Percentiles rank a stretch among this genome's conserved stretches.
Conservation (phyloP, 2,888 invertebrate species). For the Chorisops tibialis region DNA sequence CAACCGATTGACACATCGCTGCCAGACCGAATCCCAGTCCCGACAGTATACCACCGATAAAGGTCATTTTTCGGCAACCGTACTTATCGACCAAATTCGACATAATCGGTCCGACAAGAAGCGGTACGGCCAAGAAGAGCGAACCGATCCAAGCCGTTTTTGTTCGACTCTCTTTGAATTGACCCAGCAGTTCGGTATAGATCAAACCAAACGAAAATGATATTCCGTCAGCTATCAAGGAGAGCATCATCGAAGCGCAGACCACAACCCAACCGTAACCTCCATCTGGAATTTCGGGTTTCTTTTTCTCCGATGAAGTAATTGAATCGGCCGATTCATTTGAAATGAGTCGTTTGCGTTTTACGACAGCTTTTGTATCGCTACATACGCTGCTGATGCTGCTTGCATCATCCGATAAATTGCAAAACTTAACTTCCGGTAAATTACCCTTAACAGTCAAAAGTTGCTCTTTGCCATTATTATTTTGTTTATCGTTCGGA, state of each 20-base stretch:
- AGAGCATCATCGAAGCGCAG: slow-evolving; percentile 76
- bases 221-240: slow-evolving; percentile 88
- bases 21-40: slow-evolving; percentile 74
- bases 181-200: slow-evolving; percentile 75
- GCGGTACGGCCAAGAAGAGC: slow-evolving; percentile 83
- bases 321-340: slow-evolving; percentile 50
- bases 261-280: slow-evolving; percentile 64
- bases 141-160: slow-evolving; percentile 89
- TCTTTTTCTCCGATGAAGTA: slow-evolving; percentile 48
- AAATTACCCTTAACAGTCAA: slow-evolving; percentile 34
- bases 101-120: slow-evolving; percentile 79
- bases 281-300: slow-evolving; percentile 51
- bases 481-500: slow-evolving; percentile 33
- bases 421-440: slow-evolving; percentile 51
- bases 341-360: slow-evolving; percentile 47
- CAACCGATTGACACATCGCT: slow-evolving; percentile 67
- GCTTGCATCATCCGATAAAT: slow-evolving; percentile 44
- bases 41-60: slow-evolving; percentile 69
- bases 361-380: slow-evolving; percentile 36
- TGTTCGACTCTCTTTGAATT: slow-evolving; percentile 77
- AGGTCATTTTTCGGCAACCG: slow-evolving; percentile 77
- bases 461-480: slow-evolving; percentile 45
- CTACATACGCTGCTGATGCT: slow-evolving; percentile 36
- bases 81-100: slow-evolving; percentile 81
- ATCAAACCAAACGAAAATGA: slow-evolving; percentile 90